Conservation (phyloP, 2,113 vertebrate genomes). For the Coptodon bakossiorum region DNA sequence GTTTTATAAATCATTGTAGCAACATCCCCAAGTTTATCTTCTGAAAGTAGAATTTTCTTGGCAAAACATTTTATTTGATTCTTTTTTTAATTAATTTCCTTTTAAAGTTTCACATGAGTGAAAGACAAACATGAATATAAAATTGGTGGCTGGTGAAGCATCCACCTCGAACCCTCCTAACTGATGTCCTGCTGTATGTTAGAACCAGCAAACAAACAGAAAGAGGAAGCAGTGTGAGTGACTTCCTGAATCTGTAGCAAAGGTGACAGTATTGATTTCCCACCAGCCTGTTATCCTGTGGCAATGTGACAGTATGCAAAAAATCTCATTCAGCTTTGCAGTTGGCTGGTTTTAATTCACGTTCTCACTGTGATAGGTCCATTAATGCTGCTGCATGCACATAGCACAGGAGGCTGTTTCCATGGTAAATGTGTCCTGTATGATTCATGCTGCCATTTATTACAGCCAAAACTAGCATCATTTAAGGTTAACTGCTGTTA, state of each 20-base stretch:
- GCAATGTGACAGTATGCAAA: slow-evolving; percentile 13
- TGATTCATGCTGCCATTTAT: background rate
- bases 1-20: background rate
- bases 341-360: slow-evolving; percentile 35
- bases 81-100: background rate
- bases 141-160: background rate
- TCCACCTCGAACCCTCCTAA: background rate
- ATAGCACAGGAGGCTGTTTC: slow-evolving; percentile 35
- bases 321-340: background rate
- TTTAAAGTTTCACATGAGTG: background rate
- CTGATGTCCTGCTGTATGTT: background rate
- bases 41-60: background rate
- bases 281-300: background rate
- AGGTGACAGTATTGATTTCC: background rate
- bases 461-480: background rate
- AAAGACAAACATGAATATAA: background rate
- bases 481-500: background rate
- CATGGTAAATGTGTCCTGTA: slow-evolving; percentile 18
- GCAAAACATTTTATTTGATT: background rate
- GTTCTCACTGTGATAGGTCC: slow-evolving; percentile 8
- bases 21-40: background rate
- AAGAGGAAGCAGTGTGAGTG: background rate
- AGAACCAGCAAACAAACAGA: background rate
- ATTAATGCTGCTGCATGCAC: slow-evolving; percentile 7
- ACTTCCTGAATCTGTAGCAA: background rate